Evolutionary conservation across 2,113 vertebrate genomes (phyloP).

Genomic region (Nannospalax galili): DNA sequence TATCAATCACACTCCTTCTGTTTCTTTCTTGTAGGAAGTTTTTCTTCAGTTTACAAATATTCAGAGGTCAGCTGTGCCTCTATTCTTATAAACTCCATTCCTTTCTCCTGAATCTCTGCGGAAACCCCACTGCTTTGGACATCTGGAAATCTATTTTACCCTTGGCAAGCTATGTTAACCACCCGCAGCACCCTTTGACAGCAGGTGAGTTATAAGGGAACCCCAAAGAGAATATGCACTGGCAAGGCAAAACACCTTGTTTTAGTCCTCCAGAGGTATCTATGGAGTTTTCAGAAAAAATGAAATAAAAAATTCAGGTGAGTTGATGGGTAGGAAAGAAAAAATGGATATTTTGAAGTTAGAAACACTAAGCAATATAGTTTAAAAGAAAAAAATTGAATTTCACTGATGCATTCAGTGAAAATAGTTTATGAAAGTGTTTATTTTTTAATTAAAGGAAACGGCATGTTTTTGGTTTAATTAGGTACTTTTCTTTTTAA

Average conservation of each 20-base stretch:
- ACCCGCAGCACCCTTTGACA: slow-evolving; percentile 56
- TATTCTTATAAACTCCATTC: background rate
- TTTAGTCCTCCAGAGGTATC: background rate
- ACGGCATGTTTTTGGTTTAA: background rate
- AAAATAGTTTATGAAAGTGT: background rate
- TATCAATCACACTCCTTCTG: background rate
- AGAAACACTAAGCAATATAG: background rate
- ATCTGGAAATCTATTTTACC: slow-evolving; percentile 66
- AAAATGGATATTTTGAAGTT: background rate
- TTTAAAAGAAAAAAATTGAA: background rate
- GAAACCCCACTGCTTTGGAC: fast-evolving
- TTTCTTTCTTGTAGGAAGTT: slow-evolving; percentile 25
- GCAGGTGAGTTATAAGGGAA: slow-evolving; percentile 23
- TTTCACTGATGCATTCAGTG: background rate
- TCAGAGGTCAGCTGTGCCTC: background rate
- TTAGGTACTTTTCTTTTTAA: background rate
- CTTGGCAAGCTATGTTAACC: background rate
- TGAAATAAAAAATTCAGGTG: background rate
- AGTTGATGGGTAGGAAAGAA: background rate
- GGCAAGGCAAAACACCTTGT: background rate
- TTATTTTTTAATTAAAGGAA: background rate
- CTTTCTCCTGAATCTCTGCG: background rate
- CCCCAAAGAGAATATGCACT: background rate
- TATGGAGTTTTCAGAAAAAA: background rate
- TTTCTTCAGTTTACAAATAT: background rate